A percentile compares a stretch with the other conserved stretches of the same genome.
Conservation (phyloP, 2,797 vertebrate species). For the Rhinoraja longicauda region DNA sequence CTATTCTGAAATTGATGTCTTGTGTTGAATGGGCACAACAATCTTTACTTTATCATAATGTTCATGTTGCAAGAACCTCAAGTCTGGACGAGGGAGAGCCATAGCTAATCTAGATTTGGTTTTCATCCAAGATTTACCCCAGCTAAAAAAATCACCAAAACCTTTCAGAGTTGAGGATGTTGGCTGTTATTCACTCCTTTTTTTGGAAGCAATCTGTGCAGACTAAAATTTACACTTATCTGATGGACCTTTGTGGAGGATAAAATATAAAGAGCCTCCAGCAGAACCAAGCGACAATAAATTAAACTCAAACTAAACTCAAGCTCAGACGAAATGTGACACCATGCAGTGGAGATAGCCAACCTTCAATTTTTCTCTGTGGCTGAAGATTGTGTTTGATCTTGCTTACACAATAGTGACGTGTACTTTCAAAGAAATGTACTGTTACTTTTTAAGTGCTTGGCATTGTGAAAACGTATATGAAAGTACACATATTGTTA, state of each 20-base stretch:
- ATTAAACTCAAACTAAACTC: too few species aligned
- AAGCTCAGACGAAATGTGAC: not conserved
- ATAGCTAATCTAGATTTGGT: not conserved
- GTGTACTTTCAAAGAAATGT: too few species aligned
- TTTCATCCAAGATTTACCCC: not conserved
- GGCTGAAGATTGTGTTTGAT: not conserved
- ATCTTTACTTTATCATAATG: not conserved
- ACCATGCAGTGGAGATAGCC: not conserved
- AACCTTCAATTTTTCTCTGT: not conserved
- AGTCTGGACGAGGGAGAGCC: not conserved
- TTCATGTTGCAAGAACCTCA: not conserved
- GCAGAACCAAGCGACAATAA: not conserved
- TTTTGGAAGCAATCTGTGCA: not conserved
- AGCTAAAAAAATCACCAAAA: not conserved
- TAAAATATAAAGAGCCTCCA: not conserved
- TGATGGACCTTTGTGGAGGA: not conserved
- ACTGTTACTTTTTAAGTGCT: too few species aligned
- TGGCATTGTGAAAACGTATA: too few species aligned
- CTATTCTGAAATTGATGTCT: not conserved
- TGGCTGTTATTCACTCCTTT: not conserved
- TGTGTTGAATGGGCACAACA: not conserved
- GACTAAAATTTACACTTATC: not conserved
- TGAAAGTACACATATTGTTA: too few species aligned
- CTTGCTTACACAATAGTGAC: not conserved
- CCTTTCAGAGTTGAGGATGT: not conserved